Evolutionary conservation across 2,888 invertebrate genomes (phyloP), one percentile per base, ranked within the genome.

Genomic region (Troides oblongomaculatus): DNA sequence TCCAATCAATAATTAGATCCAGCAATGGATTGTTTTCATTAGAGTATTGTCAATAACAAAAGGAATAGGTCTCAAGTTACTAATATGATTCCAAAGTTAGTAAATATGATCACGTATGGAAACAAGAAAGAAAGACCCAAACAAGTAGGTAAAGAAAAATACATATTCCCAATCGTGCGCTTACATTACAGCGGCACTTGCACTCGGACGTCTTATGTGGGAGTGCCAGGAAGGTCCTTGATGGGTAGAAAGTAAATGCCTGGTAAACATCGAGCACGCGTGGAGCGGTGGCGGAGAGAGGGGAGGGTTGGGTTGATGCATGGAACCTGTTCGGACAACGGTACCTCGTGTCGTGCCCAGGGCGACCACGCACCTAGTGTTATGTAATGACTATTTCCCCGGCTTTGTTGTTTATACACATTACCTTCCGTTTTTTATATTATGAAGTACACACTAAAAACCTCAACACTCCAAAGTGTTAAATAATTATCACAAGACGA

Each of bases 191-290:
- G 10, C 43, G 64, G 63, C 75, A 75, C 74, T 77, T 76, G 72
- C 74, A 73, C 70, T 72, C 72, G 71, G 68, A 69, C 71, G 74
- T 72, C 71, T 72, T 69, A 72, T 72, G 75, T 73, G 76, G 74
- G 76, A 75, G 78, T 77, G 80, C 81, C 83, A 81, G 86, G 82
- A 88, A 86, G 84, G 86, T 90, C 90, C 91, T 90, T 89, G 88
- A 85, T 88, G 83, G 82, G 84, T 90, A 91, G 92, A 92, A 92
- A 92, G 92, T 92, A 92, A 92, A 90, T 88, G 88, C 83, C 82
- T 81, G 81, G 84, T 84, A 82, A 81, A 79, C 77, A 81, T 78
- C 76, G 78, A 77, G 80, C 80, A 81, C 82, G 84, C 84, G 84
- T 81, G 75, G 75, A 75, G 73, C 72, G 74, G 71, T 75, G 75